Percentiles rank a stretch among this genome's conserved stretches.
Evolutionary conservation across 2,113 vertebrate species (phyloP).

Genomic region (Lamprologus sp.): DNA sequence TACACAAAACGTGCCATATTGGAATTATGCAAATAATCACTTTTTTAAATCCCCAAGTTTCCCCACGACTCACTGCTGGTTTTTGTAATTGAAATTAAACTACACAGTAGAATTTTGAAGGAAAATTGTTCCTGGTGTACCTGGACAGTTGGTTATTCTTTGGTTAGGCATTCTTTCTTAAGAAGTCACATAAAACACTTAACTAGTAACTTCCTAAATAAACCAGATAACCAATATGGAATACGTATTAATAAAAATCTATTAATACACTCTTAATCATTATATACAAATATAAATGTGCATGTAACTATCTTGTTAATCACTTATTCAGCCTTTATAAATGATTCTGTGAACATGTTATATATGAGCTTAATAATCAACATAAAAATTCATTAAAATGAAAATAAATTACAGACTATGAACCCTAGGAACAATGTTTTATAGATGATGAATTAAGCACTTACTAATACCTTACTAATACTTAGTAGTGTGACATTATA

Average conservation of each 20-base stretch:
- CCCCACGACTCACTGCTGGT: not conserved
- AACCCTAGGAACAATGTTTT: not conserved
- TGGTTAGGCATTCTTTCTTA: not conserved
- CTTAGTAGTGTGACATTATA: not conserved
- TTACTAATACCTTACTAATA: not conserved
- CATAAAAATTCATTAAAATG: not conserved
- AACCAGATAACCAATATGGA: not conserved
- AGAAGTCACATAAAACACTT: not conserved
- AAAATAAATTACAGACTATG: not conserved
- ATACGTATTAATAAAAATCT: not conserved
- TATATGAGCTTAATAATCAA: not conserved
- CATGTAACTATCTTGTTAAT: not conserved
- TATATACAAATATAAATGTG: not conserved
- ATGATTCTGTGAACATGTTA: not conserved
- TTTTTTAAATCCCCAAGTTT: not conserved
- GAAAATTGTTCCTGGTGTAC: not conserved
- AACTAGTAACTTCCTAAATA: not conserved
- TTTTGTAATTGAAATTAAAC: not conserved
- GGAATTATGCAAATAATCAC: not conserved
- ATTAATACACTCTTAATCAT: not conserved
- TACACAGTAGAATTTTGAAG: not conserved
- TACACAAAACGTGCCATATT: not conserved
- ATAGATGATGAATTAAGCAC: not conserved
- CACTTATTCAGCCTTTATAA: not conserved
- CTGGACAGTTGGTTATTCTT: not conserved